Evolutionary conservation across 2,888 invertebrate genomes (phyloP).

Genomic region (Thera obeliscata): DNA sequence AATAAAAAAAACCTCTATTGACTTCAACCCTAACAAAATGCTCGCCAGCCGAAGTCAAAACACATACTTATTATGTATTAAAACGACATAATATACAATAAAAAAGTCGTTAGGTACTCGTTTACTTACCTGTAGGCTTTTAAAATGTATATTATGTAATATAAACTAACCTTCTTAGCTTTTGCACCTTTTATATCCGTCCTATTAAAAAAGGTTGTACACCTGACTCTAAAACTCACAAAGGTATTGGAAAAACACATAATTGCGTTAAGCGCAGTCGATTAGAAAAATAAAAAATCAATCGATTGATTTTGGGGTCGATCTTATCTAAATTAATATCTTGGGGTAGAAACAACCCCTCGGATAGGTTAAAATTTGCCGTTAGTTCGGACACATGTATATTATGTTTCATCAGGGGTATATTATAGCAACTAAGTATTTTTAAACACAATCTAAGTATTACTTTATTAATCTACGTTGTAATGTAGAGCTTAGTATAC

Average conservation of each 20-base stretch:
- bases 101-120: neutral
- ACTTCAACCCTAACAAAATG: no score
- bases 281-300: slow-evolving; percentile 54
- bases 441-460: no score
- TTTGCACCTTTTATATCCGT: slow-evolving; percentile 28
- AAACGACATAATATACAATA: neutral
- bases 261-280: slow-evolving; percentile 57
- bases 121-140: neutral
- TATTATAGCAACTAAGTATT: no score
- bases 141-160: slow-evolving; percentile 13
- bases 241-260: slow-evolving; percentile 57
- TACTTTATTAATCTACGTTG: no score
- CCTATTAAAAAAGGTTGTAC: slow-evolving; percentile 24
- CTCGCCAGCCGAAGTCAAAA: no score
- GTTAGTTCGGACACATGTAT: neutral
- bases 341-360: slow-evolving; percentile 20
- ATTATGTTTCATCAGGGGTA: neutral
- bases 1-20: no score
- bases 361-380: neutral
- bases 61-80: no score
- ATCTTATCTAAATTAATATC: slow-evolving; percentile 76
- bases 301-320: slow-evolving; percentile 67
- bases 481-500: no score
- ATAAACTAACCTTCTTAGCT: neutral
- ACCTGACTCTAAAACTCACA: slow-evolving; percentile 45